Evolutionary conservation across 2,113 vertebrate species (phyloP).

Genomic region (Phalacrocorax aristotelis): DNA sequence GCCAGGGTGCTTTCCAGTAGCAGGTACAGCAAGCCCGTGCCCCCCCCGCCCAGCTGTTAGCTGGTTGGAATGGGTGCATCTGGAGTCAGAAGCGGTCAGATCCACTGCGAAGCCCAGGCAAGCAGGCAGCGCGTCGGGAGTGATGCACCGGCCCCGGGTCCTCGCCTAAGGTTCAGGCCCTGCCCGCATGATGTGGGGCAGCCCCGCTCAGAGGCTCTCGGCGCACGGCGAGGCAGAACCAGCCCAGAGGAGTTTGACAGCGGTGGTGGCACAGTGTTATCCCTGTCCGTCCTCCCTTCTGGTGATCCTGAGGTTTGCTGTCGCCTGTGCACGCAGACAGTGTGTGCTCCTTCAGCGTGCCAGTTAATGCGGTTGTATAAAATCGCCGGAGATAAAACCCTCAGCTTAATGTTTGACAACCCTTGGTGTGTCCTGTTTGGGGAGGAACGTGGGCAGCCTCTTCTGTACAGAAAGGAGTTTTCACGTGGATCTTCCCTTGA

Average conservation of each 20-base stretch:
- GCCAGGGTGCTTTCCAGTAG: neutral
- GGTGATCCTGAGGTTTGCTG: neutral
- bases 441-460: neutral
- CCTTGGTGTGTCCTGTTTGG: neutral
- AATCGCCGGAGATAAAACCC: neutral
- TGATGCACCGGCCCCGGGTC: neutral
- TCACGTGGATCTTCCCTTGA: neutral
- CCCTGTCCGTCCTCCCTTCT: neutral
- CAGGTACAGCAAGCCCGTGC: neutral
- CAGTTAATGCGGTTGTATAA: accelerated
- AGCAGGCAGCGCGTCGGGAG: neutral
- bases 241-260: neutral
- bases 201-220: neutral
- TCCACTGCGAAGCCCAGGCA: neutral
- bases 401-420: neutral
- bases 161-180: too few species aligned
- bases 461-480: neutral
- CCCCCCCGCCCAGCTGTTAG: neutral
- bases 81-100: neutral
- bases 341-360: neutral
- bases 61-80: accelerated
- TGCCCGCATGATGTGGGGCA: neutral
- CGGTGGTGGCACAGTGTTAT: accelerated
- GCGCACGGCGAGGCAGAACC: accelerated
- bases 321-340: accelerated